phyloP scores from a whole-genome alignment of 2,888 invertebrate genomes.

The Amaurobius ferox region DNA sequence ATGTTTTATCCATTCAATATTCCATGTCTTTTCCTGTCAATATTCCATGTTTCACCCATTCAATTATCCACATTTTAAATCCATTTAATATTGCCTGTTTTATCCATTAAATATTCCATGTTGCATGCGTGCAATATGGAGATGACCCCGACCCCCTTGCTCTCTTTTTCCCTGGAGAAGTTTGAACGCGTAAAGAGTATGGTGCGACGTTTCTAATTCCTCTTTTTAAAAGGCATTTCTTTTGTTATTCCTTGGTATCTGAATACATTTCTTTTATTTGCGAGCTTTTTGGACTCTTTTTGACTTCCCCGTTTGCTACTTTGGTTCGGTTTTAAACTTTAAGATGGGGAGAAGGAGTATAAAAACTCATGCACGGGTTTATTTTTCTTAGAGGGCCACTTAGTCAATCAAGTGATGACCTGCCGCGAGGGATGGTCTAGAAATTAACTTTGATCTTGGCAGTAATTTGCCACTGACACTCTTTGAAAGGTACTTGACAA shows the following conservation, averaged over 20 bases:
- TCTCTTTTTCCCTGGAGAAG: constrained; percentile 26
- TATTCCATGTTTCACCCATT: no score
- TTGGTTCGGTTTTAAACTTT: constrained; percentile 10
- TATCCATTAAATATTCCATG: no score
- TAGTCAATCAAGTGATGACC: constrained; percentile 56
- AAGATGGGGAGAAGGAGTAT: not conserved
- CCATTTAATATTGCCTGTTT: no score
- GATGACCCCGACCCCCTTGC: constrained; percentile 18
- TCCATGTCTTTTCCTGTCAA: no score
- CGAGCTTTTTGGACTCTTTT: constrained; percentile 27
- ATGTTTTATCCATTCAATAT: no score
- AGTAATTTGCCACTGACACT: no score
- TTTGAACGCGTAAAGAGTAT: constrained; percentile 51
- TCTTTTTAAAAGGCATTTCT: constrained; percentile 62
- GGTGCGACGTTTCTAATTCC: constrained; percentile 67
- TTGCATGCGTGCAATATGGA: constrained; percentile 19
- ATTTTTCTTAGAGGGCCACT: constrained; percentile 56
- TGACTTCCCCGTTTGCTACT: constrained; percentile 16
- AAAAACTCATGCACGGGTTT: constrained; percentile 22
- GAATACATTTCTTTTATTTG: constrained; percentile 51
- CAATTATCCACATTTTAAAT: no score
- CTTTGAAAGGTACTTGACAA: no score
- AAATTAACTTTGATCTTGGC: constrained; percentile 61
- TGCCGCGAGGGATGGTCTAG: constrained; percentile 40
- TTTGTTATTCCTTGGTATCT: constrained; percentile 48